Conservation (phyloP, 2,888 invertebrate species). For the Hypena proboscidalis region DNA sequence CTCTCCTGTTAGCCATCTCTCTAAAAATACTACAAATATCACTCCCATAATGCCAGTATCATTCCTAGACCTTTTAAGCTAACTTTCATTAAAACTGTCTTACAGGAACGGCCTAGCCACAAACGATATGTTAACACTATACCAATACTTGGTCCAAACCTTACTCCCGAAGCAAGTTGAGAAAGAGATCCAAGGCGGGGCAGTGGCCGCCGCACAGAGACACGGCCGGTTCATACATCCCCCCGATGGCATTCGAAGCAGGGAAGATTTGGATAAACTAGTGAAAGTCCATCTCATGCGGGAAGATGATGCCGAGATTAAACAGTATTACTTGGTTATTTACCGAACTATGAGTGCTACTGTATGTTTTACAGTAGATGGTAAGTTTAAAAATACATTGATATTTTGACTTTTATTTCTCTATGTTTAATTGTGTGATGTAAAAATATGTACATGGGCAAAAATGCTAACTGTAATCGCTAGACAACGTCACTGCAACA, state of each 20-base stretch:
- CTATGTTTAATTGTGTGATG: too few relatives aligned
- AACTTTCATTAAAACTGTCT: conserved; percentile 15
- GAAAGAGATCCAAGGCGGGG: conserved; percentile 89
- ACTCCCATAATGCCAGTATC: too few relatives aligned
- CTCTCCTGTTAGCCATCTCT: too few relatives aligned
- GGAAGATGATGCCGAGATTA: conserved; percentile 80
- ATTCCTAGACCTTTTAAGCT: too few relatives aligned
- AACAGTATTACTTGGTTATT: conserved; percentile 90
- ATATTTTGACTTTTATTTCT: too few relatives aligned
- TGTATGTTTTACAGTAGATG: conserved; percentile 93
- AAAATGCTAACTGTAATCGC: too few relatives aligned
- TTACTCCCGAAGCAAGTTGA: conserved; percentile 91
- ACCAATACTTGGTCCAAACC: conserved; percentile 93
- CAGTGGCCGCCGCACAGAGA: conserved; percentile 80
- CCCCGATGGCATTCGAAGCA: conserved; percentile 68
- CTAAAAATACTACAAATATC: too few relatives aligned
- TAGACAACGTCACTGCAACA: too few relatives aligned
- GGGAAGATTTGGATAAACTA: conserved; percentile 86
- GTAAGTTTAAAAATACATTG: too few relatives aligned
- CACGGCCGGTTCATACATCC: conserved; percentile 80
- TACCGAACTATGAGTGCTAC: conserved; percentile 95
- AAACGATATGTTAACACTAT: conserved; percentile 94
- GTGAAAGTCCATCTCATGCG: conserved; percentile 89
- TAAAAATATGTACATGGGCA: too few relatives aligned
- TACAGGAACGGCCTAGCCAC: conserved; percentile 94